These are phyloP conservation scores for Tuta absoluta DNA, from an alignment of 2,888 invertebrate genomes.

Conservation along the genomic window DNA sequence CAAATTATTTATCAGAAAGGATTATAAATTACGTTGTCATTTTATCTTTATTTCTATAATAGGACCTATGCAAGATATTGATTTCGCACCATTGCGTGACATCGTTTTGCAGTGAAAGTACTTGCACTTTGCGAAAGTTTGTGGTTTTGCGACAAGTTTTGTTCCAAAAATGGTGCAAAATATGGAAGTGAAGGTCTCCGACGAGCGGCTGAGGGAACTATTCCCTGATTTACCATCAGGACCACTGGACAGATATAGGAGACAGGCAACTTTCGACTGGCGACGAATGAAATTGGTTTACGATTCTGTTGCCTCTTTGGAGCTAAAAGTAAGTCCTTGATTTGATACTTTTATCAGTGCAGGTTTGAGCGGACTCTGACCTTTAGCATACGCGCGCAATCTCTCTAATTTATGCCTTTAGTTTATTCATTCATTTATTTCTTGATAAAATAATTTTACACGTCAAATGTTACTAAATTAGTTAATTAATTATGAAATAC, in stretches of 20 bases:
- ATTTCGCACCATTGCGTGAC: not conserved
- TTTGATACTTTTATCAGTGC: too few relatives aligned
- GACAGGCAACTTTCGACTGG: constrained; percentile 85
- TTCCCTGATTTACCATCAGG: constrained; percentile 83
- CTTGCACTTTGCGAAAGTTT: constrained; percentile 4
- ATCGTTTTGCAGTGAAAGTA: constrained; percentile 2
- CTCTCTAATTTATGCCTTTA: too few relatives aligned
- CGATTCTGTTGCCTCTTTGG: constrained; percentile 59
- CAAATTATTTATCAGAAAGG: not conserved
- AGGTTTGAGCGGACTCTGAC: too few relatives aligned
- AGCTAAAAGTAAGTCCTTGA: constrained; percentile 61
- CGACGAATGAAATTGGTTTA: constrained; percentile 78
- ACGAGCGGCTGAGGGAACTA: constrained; percentile 62
- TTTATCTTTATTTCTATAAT: not conserved
- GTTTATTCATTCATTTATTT: too few relatives aligned
- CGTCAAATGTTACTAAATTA: too few relatives aligned
- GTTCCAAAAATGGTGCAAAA: constrained; percentile 22
- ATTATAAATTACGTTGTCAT: not conserved
- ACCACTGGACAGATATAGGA: constrained; percentile 83
- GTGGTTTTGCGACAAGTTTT: not conserved
- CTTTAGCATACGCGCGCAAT: too few relatives aligned
- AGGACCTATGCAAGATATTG: not conserved
- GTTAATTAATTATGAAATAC: too few relatives aligned
- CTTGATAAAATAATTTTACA: too few relatives aligned
- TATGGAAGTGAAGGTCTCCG: constrained; percentile 43